A percentile compares a stretch with the other conserved stretches of the same genome.
Evolutionary conservation across 1,140 invertebrate species (phyloP).

Genomic region (Helicorthomorpha holstii): DNA sequence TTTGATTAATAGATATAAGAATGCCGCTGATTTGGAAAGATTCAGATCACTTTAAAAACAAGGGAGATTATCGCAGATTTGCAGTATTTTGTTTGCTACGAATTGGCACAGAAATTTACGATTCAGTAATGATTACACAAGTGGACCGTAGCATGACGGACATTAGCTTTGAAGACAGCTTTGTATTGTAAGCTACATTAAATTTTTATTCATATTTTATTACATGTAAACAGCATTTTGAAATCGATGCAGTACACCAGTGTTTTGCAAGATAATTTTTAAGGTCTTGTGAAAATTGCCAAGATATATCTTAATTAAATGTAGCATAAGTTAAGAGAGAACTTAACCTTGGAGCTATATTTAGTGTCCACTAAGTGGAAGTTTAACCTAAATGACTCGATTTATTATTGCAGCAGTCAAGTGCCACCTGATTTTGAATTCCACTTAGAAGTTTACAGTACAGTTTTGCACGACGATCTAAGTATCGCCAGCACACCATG

Average conservation of each 20-base stretch:
- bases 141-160: slow-evolving; percentile 51
- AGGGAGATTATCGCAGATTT: slow-evolving; percentile 48
- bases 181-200: slow-evolving; percentile 42
- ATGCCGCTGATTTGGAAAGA: slow-evolving; percentile 56
- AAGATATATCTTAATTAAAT: no score
- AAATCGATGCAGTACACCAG: no score
- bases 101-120: slow-evolving; percentile 48
- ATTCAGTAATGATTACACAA: slow-evolving; percentile 44
- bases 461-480: slow-evolving; percentile 47
- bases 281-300: no score
- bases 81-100: slow-evolving; percentile 50
- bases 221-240: no score
- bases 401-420: slow-evolving; percentile 33
- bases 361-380: no score
- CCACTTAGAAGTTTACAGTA: slow-evolving; percentile 46
- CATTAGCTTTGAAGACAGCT: slow-evolving; percentile 47
- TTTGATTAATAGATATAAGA: slow-evolving; percentile 37
- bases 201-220: neutral
- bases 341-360: no score
- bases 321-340: no score
- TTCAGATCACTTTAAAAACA: slow-evolving; percentile 53
- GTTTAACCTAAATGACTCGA: no score
- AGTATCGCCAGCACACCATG: slow-evolving; percentile 46
- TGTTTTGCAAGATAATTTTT: no score
- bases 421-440: slow-evolving; percentile 44